Conservation (phyloP, 2,888 invertebrate species). For the Rhagonycha fulva region DNA sequence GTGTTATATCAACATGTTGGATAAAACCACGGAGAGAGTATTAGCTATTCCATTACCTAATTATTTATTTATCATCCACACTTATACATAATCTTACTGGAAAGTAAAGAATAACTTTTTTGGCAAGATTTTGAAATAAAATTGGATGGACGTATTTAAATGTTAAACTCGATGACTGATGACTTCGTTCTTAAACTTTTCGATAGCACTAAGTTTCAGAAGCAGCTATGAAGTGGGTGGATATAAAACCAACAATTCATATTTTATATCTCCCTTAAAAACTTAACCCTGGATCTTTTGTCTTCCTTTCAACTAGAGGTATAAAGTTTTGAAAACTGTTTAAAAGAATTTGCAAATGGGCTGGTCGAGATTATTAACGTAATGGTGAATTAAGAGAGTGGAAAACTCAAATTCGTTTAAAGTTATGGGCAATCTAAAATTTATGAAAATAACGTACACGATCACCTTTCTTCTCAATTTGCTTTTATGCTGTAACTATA, state of each 20-base stretch:
- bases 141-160: neutral
- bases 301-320: constrained; percentile 34
- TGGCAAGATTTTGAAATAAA: neutral
- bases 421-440: constrained; percentile 2
- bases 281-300: constrained; percentile 30
- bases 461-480: neutral
- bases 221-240: constrained; percentile 39
- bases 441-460: constrained; percentile 2
- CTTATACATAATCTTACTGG: neutral
- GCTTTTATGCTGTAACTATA: neutral
- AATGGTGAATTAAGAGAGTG: constrained; percentile 23
- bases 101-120: neutral
- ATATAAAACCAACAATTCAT: constrained; percentile 37
- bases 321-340: constrained; percentile 42
- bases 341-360: constrained; percentile 32
- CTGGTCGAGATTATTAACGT: constrained; percentile 9
- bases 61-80: neutral
- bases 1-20: constrained; percentile 20
- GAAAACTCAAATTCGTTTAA: constrained; percentile 15
- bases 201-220: constrained; percentile 13
- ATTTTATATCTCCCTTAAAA: constrained; percentile 36
- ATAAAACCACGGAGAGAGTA: constrained; percentile 8
- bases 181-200: constrained; percentile 20
- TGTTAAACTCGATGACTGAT: constrained; percentile 13
- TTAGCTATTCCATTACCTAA: constrained; percentile 4